Evolutionary conservation across 2,888 invertebrate genomes (phyloP), one percentile per base, ranked within the genome.

Genomic region (Mesorhabditis spiculigera): DNA sequence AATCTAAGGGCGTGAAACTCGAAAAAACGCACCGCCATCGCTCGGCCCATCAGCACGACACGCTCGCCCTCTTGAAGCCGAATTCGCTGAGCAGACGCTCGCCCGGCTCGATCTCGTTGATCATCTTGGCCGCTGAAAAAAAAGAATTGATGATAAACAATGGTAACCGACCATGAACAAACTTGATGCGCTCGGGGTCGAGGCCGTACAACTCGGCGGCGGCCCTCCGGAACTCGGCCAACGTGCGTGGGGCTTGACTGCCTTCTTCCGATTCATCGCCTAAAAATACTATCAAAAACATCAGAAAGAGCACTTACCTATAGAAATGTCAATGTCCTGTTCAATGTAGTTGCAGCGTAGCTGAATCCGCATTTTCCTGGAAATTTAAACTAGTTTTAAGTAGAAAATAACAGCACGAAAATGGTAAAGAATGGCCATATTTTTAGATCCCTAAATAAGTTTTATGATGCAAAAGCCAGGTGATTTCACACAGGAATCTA

Each of bases 21-120:
- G 73, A 71, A 70, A 72, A 75, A 64, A 43, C 76, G 71, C 8
- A 72, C 76, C n/a, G 73, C 73, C 6, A 67, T 63, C 67, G 74
- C 76, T 4, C 73, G 71, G 16, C 83, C 82, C 76, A 84, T 81
- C 16, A 81, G 79, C 63, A 81, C 75, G 16, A 82, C 69, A 66
- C 78, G 81, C 69, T 84, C 83, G 61, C 76, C 75, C 28, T 81
- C 81, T 62, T 79, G 74, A 84, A 83, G 41, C 71, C 68, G 43
- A 80, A 67, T 10, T 74, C 72, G 8, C 68, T 71, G 28, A 28
- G 28, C 28, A 28, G 28, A 28, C 28, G 28, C 28, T 28, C 28
- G 28, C 28, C 28, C 28, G 28, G 28, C 28, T 28, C 28, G 28
- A 28, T 28, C 28, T 28, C 28, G 28, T 28, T 28, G 28, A 28